Conservation (phyloP, 1,140 invertebrate species). For the Harpegnathos saltator region DNA sequence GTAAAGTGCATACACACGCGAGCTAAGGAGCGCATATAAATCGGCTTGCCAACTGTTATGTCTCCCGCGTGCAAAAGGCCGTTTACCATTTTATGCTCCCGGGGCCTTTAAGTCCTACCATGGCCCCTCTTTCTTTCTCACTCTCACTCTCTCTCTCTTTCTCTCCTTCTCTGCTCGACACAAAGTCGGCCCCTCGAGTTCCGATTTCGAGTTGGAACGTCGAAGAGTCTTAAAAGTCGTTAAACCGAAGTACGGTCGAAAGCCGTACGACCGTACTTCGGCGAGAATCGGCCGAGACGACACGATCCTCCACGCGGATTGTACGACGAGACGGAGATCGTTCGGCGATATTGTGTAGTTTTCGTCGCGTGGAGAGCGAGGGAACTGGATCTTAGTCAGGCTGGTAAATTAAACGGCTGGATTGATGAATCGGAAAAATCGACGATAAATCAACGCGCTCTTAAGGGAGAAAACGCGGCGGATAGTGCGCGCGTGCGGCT, state of each 20-base stretch:
- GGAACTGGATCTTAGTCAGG: too few species aligned
- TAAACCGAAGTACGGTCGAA: not conserved
- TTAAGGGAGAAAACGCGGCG: not conserved
- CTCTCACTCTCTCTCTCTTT: not conserved
- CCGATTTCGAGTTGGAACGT: slow-evolving; percentile 12
- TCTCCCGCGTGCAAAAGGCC: slow-evolving; percentile 74
- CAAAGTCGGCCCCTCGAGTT: slow-evolving; percentile 13
- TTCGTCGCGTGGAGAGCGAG: too few species aligned
- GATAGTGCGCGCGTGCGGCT: not conserved
- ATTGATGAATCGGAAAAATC: not conserved
- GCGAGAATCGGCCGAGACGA: not conserved
- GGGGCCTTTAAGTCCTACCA: slow-evolving; percentile 52
- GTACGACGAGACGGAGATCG: too few species aligned
- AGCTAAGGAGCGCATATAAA: slow-evolving; percentile 80
- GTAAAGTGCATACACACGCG: slow-evolving; percentile 76
- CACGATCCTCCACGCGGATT: not conserved
- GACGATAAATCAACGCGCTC: not conserved
- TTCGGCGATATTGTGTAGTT: too few species aligned
- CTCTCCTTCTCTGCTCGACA: not conserved
- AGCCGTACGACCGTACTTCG: not conserved
- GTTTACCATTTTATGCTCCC: slow-evolving; percentile 78
- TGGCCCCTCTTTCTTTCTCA: not conserved
- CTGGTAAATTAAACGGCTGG: too few species aligned
- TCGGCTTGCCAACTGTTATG: slow-evolving; percentile 79
- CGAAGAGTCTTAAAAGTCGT: not conserved